Evolutionary conservation across 2,797 vertebrate genomes (phyloP), one percentile per base, ranked within the genome.

Genomic region (Coracias cyanogaster): DNA sequence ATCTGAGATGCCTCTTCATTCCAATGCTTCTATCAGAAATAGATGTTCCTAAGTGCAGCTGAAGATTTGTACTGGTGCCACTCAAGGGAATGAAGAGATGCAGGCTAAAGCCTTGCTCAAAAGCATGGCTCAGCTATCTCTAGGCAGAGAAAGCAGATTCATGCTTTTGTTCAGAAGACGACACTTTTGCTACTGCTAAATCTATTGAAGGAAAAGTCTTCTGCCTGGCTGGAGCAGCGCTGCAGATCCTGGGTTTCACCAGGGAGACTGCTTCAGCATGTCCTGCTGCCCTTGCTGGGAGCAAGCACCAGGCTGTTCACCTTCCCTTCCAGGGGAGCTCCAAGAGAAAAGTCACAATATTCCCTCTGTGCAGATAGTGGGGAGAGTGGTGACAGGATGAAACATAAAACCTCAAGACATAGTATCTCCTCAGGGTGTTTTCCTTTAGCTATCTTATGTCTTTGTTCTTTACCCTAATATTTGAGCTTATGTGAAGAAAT

Each of bases 1-100:
- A 43, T 95, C 77, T 62, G 88, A 93, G 85, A 45, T 92, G 62
- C 67, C 58, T 95, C 93, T 86, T 65, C 65, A 18, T 95, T 58
- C 49, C 73, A 28, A 5, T 49, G 72, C 77, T 76, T 88, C 66
- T 72, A 19, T 83, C 93, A 90, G 94, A 93, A 96, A 89, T 89
- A 92, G 88, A 72, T 73, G 73, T 70, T 94, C 73, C 62, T 33
- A 46, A 66, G 86, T 1, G 0, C 90, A 54, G 37, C 61, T 18
- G 69, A 91, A 83, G 94, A 51, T 79, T n/a, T 29, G 57, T 12
- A 12, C 52, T 62, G 65, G 11, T 57, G 54, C 13, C 4, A 7
- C 73, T 52, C 19, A 3, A n/a, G 24, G 31, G 15, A 52, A 64
- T 45, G 64, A 22, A 43, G 71, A 25, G 22, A 31, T 13, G 54